Conservation (phyloP, 2,888 invertebrate genomes). For the Andricus curvator region DNA sequence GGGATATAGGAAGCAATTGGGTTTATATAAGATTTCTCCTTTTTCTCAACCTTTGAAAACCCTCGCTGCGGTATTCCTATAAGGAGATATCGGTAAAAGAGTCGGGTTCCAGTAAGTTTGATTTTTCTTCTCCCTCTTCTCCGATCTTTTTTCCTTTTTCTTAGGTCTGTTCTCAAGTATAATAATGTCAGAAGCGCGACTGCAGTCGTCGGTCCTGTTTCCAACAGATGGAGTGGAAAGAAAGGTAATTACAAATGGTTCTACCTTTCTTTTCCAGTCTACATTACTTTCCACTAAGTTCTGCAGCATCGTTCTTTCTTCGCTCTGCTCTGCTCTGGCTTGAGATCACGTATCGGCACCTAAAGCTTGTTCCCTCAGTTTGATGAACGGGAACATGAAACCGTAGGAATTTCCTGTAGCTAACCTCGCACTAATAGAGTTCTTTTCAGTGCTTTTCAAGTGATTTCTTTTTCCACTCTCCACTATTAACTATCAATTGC, state of each 20-base stretch:
- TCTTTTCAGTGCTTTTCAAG: background rate
- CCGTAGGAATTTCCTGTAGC: slow-evolving; percentile 10
- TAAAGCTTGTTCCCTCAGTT: slow-evolving; percentile 26
- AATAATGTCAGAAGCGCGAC: slow-evolving; percentile 39
- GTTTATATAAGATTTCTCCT: slow-evolving; percentile 3
- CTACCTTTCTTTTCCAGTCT: slow-evolving; percentile 16
- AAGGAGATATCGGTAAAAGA: slow-evolving; percentile 8
- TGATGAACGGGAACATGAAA: slow-evolving; percentile 32
- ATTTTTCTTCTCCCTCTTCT: background rate
- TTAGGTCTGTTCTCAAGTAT: slow-evolving; percentile 16
- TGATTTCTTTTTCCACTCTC: background rate
- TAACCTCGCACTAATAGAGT: background rate
- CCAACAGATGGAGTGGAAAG: slow-evolving; percentile 37
- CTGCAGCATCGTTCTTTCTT: slow-evolving; percentile 16
- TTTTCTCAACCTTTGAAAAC: background rate
- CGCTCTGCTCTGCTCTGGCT: background rate
- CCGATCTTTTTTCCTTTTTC: background rate
- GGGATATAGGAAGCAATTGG: background rate
- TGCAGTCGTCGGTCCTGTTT: slow-evolving; percentile 33
- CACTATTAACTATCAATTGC: background rate
- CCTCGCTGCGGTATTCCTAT: background rate
- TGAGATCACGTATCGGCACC: slow-evolving; percentile 36
- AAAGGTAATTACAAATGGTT: slow-evolving; percentile 38
- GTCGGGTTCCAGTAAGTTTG: background rate
- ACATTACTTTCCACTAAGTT: slow-evolving; percentile 38